Percentiles rank a stretch among this genome's conserved stretches.
These are phyloP conservation scores for Parasteatoda tepidariorum DNA, from an alignment of 1,140 invertebrate genomes.

Conservation along the genomic window DNA sequence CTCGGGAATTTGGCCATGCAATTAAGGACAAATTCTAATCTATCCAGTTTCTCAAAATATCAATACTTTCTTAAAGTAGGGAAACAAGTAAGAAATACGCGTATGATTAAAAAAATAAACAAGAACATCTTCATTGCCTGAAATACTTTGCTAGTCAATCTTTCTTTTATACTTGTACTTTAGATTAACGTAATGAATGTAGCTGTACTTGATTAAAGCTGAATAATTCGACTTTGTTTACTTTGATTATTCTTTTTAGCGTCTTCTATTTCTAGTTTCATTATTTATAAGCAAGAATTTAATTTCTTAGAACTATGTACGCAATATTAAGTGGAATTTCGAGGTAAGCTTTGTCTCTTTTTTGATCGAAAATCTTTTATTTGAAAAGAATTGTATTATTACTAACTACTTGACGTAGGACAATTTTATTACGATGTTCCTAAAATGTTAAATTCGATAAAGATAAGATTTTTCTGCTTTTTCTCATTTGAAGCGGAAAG, in stretches of 20 bases:
- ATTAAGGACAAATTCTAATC: constrained; percentile 5
- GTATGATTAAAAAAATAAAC: not conserved
- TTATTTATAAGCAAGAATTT: not conserved
- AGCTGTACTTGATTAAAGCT: constrained; percentile 35
- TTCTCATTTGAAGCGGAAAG: too few species aligned
- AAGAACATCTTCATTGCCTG: not conserved
- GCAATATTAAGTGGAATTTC: too few species aligned
- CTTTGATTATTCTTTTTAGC: not conserved
- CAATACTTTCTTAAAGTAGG: not conserved
- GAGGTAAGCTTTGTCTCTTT: not conserved
- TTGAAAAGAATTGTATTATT: too few species aligned
- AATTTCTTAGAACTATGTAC: too few species aligned
- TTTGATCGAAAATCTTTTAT: not conserved
- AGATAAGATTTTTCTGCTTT: too few species aligned
- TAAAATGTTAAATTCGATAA: too few species aligned
- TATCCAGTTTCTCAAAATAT: not conserved
- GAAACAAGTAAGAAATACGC: not conserved
- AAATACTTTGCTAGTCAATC: not conserved
- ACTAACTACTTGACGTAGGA: too few species aligned
- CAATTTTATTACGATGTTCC: too few species aligned
- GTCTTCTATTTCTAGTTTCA: not conserved
- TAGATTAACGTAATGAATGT: constrained; percentile 30
- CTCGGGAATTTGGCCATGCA: not conserved
- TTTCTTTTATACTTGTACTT: not conserved
- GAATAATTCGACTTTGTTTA: constrained; percentile 4